These are phyloP conservation scores for Hiodon alosoides DNA, from an alignment of 2,113 vertebrate species.

Conservation along the genomic window DNA sequence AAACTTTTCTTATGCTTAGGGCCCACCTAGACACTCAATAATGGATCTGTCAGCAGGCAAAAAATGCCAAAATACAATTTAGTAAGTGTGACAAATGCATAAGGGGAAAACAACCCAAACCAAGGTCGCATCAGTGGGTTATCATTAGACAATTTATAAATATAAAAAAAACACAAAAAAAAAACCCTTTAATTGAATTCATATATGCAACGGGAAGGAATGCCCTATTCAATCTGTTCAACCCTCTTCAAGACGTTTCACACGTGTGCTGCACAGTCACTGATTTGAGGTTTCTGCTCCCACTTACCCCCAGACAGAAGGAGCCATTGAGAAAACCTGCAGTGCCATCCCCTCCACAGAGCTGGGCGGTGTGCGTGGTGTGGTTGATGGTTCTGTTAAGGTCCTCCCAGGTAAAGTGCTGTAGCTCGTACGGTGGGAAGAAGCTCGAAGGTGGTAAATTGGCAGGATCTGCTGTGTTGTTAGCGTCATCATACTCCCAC, in stretches of 20 bases:
- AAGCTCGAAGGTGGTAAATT: conserved; percentile 16
- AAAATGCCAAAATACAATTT: no score
- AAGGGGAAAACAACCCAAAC: no score
- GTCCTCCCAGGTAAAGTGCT: conserved; percentile 66
- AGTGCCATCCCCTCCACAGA: conserved; percentile 40
- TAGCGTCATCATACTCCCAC: conserved; percentile 69
- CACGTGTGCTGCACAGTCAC: no score
- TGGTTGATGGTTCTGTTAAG: conserved; percentile 50
- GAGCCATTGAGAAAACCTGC: conserved; percentile 34
- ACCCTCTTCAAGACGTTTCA: no score
- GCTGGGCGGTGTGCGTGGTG: conserved; percentile 45
- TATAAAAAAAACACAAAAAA: not conserved
- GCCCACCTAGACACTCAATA: no score
- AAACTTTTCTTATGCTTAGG: no score
- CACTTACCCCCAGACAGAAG: conserved; percentile 38
- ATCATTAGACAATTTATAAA: not conserved
- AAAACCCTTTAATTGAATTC: no score
- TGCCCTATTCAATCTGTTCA: no score
- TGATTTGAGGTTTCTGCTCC: not conserved
- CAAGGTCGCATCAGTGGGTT: not conserved
- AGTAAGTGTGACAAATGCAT: no score
- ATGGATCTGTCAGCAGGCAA: no score
- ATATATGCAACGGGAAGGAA: no score
- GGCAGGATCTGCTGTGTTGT: conserved; percentile 31
- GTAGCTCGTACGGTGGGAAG: conserved; percentile 68